Percentiles rank a stretch among this genome's conserved stretches.
Evolutionary conservation across 2,797 vertebrate species (phyloP).

Genomic region (Champsocephalus gunnari): DNA sequence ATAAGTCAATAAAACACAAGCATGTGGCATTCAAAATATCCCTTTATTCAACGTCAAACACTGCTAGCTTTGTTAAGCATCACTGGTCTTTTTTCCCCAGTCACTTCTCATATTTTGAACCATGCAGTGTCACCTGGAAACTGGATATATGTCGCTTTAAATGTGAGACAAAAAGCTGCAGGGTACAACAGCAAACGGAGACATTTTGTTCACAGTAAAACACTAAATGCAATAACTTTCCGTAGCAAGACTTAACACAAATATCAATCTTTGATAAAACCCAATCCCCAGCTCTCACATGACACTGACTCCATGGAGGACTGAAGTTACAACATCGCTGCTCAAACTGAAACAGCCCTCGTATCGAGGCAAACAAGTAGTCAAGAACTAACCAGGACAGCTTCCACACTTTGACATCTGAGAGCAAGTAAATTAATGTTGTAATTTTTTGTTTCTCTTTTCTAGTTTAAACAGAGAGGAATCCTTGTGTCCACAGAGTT

Average conservation of each 20-base stretch:
- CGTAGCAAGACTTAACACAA: constrained; percentile 41
- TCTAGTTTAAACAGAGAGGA: neutral
- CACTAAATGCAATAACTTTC: neutral
- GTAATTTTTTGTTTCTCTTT: neutral
- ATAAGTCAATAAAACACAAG: neutral
- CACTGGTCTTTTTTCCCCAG: constrained; percentile 2
- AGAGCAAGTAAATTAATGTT: neutral
- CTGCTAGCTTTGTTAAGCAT: constrained; percentile 3
- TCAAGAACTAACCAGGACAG: constrained; percentile 37
- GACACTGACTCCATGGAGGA: constrained; percentile 18
- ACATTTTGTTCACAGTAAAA: neutral
- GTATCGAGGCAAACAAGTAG: neutral
- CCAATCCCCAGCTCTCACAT: constrained; percentile 15
- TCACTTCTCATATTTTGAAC: neutral
- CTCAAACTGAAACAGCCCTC: constrained; percentile 12
- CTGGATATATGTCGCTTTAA: constrained; percentile 7
- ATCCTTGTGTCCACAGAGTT: constrained; percentile 9
- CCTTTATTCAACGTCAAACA: neutral
- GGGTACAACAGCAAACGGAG: constrained; percentile 10
- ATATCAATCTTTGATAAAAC: constrained; percentile 28
- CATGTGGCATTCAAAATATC: neutral
- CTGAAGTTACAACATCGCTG: constrained; percentile 18
- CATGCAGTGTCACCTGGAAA: constrained; percentile 18
- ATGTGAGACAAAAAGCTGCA: constrained; percentile 20
- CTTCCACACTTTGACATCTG: constrained; percentile 22